Base-by-base conservation (phyloP, 2,888 invertebrate species). In the Sinodicranocentrus sp. region DNA sequence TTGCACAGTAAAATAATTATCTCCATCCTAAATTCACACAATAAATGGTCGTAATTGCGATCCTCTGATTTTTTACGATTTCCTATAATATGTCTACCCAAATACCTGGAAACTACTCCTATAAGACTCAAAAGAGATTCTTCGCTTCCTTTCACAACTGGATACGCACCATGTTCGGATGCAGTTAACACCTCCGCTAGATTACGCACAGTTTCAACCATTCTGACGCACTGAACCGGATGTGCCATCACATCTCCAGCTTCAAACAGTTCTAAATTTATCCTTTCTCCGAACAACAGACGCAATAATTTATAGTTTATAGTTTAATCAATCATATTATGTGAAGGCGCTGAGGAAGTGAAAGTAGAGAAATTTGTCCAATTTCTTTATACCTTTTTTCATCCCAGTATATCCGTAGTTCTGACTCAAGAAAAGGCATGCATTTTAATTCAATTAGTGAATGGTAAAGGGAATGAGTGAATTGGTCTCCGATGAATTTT, bases 391-490 rank as follows among this genome's bases (percentile, higher is more conserved):
- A 86, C 88, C 76, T 73, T 77, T 84, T 87, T 39, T 84, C 86
- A 39, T 87, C 84, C 33, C 84, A 68, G 61, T 87, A 83, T 28
- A 89, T 84, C 17, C 85, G 86, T 1, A 91, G 90, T 57, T 91
- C 90, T 6, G 90, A 88, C 61, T 90, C 90, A n/a, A 91, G 89
- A 88, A 90, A 91, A 2, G 91, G 91, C 71, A 91, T 91, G 87
- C 91, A 91, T 52, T 73, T 80, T 10, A 80, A 65, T 17, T 80
- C 67, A 6, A 80, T 59, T 10, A 80, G n/a, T 6, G 72, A 72
- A 54, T 72, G 72, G 26, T 59, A 21, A 0, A 80, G 17, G 2
- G 80, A 73, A 52, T 80, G 72, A 10, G 80, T 72, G 33, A 72
- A 65, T 19, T 33, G 23, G 23, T 80, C 80, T 3, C 80, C 80